Evolutionary conservation across 2,113 vertebrate species (phyloP), one percentile per base, ranked within the genome.

Genomic region (Geococcyx californianus): DNA sequence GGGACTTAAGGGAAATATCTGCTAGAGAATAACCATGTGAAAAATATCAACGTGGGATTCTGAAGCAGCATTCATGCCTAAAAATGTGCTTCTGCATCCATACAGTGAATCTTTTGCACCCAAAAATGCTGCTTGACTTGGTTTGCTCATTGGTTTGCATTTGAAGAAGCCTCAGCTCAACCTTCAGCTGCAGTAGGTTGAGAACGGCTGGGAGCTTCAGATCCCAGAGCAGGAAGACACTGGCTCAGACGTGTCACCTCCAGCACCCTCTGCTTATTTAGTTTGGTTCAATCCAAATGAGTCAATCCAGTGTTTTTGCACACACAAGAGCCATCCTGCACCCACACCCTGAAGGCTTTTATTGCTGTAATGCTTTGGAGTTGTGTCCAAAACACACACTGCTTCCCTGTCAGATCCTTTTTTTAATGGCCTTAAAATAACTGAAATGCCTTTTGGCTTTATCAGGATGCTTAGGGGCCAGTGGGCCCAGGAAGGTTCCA

Each of bases 1-100:
- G 73, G 40, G 67, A 80, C 64, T 96, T 89, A 58, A 79, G 16
- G 44, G 72, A 96, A 94, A 94, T 94, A 94, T 47, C 81, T 92
- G 62, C 68, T 69, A 68, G 62, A 28, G 18, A 42, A 60, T 64
- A 49, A 59, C 38, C 26, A 38, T 0, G 0, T 47, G 45, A 19
- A 66, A 79, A 79, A 55, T 21, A 52, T 3, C 10, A 6, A 64
- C 51, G 15, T 51, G 58, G 33, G 21, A 24, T 86, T 68, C 33
- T 44, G 25, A 62, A 86, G 59, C 66, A 63, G 36, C 42, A 44
- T 92, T 83, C 25, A 9, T 31, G 28, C 12, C 66, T 79, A 47
- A 74, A 69, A 45, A n/a, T 28, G 31, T 58, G 44, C 36, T 78
- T 73, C 55, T 68, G 5, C 59, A 44, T 51, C 54, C 29, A 5